phyloP scores from a whole-genome alignment of 2,797 vertebrate species.

The Lagodon rhomboides region DNA sequence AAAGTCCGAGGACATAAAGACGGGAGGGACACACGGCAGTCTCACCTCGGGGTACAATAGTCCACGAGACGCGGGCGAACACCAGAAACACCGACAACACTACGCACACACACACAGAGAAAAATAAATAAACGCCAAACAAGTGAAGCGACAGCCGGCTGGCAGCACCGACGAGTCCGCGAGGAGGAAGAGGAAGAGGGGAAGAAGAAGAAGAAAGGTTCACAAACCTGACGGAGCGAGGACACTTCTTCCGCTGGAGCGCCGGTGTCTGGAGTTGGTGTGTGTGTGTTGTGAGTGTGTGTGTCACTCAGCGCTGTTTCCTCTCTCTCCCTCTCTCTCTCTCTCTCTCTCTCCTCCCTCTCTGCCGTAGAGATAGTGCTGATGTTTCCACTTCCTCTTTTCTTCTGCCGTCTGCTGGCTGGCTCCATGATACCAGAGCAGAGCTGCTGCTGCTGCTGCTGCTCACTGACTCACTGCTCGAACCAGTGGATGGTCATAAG shows the following conservation, averaged over 20 bases:
- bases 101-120: neutral
- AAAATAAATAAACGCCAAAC: neutral
- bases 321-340: constrained; percentile 51
- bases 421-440: constrained; percentile 59
- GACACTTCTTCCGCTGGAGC: constrained; percentile 73
- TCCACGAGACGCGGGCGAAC: constrained; percentile 13
- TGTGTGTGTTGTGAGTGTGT: constrained; percentile 25
- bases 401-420: constrained; percentile 84
- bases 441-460: neutral
- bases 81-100: constrained; percentile 37
- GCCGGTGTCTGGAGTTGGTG: constrained; percentile 78
- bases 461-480: neutral
- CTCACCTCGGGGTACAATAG: constrained; percentile 18
- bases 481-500: no score
- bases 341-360: constrained; percentile 45
- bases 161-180: neutral
- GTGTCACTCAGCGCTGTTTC: constrained; percentile 56
- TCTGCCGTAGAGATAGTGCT: constrained; percentile 74
- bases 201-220: neutral
- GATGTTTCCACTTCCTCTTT: constrained; percentile 88
- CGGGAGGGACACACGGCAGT: neutral
- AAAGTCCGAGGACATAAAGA: constrained; percentile 31
- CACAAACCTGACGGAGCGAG: constrained; percentile 81
- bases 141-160: constrained; percentile 15
- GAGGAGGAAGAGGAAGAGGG: neutral